phyloP scores from a whole-genome alignment of 53 echinoderm and acorn worm genomes.

The Zoroaster sp. region DNA sequence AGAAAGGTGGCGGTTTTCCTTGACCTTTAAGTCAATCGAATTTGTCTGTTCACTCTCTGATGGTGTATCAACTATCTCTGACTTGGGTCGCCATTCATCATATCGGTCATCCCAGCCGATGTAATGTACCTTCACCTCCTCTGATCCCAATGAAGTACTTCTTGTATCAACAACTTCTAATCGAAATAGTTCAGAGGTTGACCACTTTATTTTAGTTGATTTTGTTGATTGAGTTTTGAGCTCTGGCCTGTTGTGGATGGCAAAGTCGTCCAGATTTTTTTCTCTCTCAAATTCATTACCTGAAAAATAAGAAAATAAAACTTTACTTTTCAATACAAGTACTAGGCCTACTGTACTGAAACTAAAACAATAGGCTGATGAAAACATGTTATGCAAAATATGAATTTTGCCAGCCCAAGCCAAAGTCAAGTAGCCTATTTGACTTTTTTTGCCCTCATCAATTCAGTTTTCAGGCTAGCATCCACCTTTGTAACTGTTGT shows the following conservation, averaged over 20 bases:
- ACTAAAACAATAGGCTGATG: too few species aligned
- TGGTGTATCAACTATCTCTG: not conserved
- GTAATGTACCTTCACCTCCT: not conserved
- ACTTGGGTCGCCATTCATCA: not conserved
- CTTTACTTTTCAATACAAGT: too few species aligned
- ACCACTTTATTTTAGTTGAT: not conserved
- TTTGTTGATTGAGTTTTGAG: too few species aligned
- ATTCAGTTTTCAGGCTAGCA: too few species aligned
- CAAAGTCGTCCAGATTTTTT: not conserved
- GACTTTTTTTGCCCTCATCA: too few species aligned
- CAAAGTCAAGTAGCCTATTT: not conserved
- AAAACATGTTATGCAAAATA: too few species aligned
- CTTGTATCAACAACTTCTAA: not conserved
- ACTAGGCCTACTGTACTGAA: too few species aligned
- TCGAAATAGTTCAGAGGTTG: not conserved
- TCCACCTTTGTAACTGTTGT: too few species aligned
- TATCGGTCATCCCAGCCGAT: not conserved
- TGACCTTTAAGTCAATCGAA: too few species aligned
- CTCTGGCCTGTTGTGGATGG: not conserved
- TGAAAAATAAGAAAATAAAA: not conserved
- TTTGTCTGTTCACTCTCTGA: not conserved
- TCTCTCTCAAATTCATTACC: not conserved
- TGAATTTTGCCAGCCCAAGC: too few species aligned
- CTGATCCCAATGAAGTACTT: not conserved
- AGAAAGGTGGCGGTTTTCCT: too few species aligned